phyloP scores from a whole-genome alignment of 2,888 invertebrate species.

The Chloroclysta siterata region DNA sequence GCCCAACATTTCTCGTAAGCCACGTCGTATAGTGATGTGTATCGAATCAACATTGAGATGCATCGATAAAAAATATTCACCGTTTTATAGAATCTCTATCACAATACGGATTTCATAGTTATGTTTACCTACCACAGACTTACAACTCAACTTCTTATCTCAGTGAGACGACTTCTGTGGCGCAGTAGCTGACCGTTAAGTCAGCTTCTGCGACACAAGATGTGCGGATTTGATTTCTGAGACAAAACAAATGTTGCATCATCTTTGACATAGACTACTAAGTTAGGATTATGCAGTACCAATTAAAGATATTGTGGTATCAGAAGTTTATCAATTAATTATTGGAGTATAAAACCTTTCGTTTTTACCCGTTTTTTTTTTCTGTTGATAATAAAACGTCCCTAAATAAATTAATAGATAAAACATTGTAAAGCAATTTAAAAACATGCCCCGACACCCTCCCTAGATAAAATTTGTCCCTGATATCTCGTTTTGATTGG shows the following conservation, averaged over 20 bases:
- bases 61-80: constrained; percentile 13
- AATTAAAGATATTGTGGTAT: too few relatives aligned
- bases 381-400: constrained; percentile 27
- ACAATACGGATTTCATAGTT: not conserved
- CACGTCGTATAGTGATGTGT: constrained; percentile 56
- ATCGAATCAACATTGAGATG: constrained; percentile 14
- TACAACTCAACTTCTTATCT: not conserved
- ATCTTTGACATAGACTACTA: too few relatives aligned
- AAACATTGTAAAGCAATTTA: constrained; percentile 79
- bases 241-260: too few relatives aligned
- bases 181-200: too few relatives aligned
- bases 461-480: constrained; percentile 79
- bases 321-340: not conserved
- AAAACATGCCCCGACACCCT: constrained; percentile 75
- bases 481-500: constrained; percentile 82
- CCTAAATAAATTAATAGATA: constrained; percentile 71
- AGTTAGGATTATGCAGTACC: too few relatives aligned
- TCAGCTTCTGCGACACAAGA: too few relatives aligned
- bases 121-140: not conserved
- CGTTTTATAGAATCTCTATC: not conserved
- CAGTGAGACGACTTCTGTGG: not conserved
- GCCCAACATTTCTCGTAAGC: constrained; percentile 68
- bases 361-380: not conserved
- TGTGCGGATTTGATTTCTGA: too few relatives aligned
- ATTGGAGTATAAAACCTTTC: not conserved